Percentiles rank a stretch among this genome's conserved stretches.
These are phyloP conservation scores for Stramonita haemastoma DNA, from an alignment of 2,888 invertebrate species.

Conservation along the genomic window DNA sequence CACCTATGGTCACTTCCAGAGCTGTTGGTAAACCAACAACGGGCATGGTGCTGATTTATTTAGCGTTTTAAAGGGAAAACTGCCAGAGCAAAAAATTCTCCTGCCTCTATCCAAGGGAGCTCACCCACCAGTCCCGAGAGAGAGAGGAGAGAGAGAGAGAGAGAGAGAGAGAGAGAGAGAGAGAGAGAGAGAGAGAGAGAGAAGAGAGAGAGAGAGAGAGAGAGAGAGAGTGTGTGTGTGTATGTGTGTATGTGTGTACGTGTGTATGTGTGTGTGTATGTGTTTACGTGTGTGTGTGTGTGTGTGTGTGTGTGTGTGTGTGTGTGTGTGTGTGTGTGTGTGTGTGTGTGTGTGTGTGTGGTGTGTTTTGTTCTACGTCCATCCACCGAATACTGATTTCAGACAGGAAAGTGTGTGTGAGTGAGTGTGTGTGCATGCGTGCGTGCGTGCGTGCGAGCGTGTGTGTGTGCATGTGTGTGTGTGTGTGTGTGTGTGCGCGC, in stretches of 20 bases:
- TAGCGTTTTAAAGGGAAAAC: too few species aligned
- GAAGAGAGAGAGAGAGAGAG: too few species aligned
- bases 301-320: neutral
- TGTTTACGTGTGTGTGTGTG: neutral
- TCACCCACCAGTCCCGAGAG: too few species aligned
- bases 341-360: neutral
- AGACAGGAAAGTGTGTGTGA: neutral
- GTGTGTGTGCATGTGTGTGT: neutral
- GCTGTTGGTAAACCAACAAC: too few species aligned
- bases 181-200: neutral
- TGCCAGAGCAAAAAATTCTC: too few species aligned
- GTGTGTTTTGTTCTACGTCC: neutral
- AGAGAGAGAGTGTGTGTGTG: neutral
- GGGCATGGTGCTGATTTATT: too few species aligned
- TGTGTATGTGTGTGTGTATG: neutral
- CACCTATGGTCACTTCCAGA: too few species aligned
- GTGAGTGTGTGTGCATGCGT: neutral
- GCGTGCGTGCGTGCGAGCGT: neutral
- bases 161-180: neutral
- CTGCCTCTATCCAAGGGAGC: too few species aligned
- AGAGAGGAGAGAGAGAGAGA: too few species aligned
- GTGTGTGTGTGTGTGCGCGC: neutral
- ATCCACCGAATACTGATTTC: too few species aligned
- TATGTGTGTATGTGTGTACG: neutral
- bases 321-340: neutral